phyloP scores from a whole-genome alignment of 2,113 vertebrate genomes.

The Cyphomyrus discorhynchus region DNA sequence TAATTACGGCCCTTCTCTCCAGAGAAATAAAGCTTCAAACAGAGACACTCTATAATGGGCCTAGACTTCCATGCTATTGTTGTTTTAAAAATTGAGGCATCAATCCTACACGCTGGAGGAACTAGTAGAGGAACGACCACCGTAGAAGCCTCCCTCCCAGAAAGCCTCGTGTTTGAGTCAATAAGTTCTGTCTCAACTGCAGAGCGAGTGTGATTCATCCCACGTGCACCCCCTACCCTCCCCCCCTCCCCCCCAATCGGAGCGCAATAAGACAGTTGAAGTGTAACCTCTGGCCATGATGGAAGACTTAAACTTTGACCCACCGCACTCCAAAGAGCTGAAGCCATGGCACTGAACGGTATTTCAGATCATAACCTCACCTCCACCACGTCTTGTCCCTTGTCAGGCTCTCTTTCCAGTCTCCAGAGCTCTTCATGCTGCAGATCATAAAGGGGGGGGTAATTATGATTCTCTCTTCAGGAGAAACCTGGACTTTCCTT shows the following conservation, averaged over 20 bases:
- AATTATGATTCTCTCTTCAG: neutral
- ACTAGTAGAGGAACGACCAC: neutral
- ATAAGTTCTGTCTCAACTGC: neutral
- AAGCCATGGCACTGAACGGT: neutral
- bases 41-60: neutral
- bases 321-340: neutral
- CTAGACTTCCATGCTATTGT: neutral
- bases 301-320: neutral
- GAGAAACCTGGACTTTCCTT: neutral
- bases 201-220: neutral
- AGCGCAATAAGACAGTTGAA: neutral
- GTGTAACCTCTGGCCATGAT: neutral
- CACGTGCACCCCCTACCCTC: neutral
- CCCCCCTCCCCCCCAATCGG: neutral
- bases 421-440: neutral
- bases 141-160: neutral
- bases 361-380: neutral
- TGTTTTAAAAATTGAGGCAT: constrained; percentile 1
- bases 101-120: neutral
- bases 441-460: neutral
- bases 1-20: constrained; percentile 14
- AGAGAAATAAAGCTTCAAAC: neutral
- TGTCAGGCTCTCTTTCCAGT: neutral
- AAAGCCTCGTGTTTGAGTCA: neutral
- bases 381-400: neutral